Evolutionary conservation across 1,140 invertebrate genomes (phyloP).

Genomic region (Bombus waltoni): DNA sequence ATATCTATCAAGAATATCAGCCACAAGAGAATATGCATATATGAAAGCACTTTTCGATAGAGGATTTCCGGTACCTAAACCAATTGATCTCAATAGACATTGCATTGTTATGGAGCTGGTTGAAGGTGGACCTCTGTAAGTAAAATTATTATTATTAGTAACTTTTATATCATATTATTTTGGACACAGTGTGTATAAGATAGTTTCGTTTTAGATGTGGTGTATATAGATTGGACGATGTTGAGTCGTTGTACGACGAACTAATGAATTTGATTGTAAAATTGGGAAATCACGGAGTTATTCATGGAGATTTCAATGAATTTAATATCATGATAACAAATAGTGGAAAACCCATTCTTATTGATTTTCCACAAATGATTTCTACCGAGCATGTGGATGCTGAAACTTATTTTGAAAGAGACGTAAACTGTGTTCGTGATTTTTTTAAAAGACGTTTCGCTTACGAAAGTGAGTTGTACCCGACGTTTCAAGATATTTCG

Average conservation of each 20-base stretch:
- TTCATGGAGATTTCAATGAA: conserved; percentile 99
- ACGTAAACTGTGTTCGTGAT: conserved; percentile 95
- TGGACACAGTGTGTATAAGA: neutral
- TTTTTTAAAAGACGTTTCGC: conserved; percentile 96
- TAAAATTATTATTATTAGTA: conserved; percentile 7
- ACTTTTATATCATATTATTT: neutral
- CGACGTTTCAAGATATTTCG: conserved; percentile 91
- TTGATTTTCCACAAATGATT: conserved; percentile 99
- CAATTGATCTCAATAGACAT: conserved; percentile 97
- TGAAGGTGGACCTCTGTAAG: conserved; percentile 88
- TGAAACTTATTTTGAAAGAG: conserved; percentile 96
- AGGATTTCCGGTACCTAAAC: conserved; percentile 97
- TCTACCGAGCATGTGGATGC: conserved; percentile 97
- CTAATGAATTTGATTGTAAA: conserved; percentile 97
- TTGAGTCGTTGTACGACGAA: conserved; percentile 94
- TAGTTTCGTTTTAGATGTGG: conserved; percentile 86
- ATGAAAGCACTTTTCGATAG: conserved; percentile 97
- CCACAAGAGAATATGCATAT: conserved; percentile 98
- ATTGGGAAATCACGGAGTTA: conserved; percentile 96
- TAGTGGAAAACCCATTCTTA: conserved; percentile 92
- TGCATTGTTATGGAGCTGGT: conserved; percentile 98
- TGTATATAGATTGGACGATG: conserved; percentile 90
- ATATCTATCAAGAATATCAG: conserved; percentile 98
- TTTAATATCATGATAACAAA: conserved; percentile 97
- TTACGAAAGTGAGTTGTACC: conserved; percentile 95